A percentile compares a stretch with the other conserved stretches of the same genome.
phyloP scores from a whole-genome alignment of 2,113 vertebrate species.

The Terrapene triunguis region DNA sequence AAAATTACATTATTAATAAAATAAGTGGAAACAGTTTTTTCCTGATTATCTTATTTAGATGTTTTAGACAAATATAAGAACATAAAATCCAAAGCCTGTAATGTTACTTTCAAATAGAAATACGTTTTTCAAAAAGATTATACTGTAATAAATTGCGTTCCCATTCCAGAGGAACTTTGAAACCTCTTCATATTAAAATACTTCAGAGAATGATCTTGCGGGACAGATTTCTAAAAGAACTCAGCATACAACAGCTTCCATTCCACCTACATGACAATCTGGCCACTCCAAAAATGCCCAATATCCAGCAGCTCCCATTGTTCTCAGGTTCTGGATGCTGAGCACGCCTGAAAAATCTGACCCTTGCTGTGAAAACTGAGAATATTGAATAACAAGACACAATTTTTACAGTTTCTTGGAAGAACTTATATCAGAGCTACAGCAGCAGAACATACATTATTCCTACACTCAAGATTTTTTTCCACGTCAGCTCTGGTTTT shows the following conservation, averaged over 20 bases:
- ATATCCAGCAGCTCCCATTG: neutral
- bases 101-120: neutral
- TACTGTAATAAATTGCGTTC: neutral
- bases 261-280: neutral
- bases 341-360: neutral
- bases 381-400: neutral
- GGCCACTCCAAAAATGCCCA: neutral
- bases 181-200: neutral
- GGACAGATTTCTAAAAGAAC: neutral
- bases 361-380: no score
- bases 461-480: neutral
- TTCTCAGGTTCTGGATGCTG: neutral
- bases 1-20: constrained; percentile 22
- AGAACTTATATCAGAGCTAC: neutral
- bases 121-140: no score
- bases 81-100: neutral
- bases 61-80: neutral
- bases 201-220: neutral
- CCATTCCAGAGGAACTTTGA: neutral
- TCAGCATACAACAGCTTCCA: neutral
- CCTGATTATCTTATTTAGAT: neutral
- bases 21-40: neutral
- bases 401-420: neutral
- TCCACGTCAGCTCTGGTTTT: neutral
- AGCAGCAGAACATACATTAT: neutral